These are phyloP conservation scores for Oxyruncus cristatus DNA, from an alignment of 2,113 vertebrate genomes.

Conservation along the genomic window DNA sequence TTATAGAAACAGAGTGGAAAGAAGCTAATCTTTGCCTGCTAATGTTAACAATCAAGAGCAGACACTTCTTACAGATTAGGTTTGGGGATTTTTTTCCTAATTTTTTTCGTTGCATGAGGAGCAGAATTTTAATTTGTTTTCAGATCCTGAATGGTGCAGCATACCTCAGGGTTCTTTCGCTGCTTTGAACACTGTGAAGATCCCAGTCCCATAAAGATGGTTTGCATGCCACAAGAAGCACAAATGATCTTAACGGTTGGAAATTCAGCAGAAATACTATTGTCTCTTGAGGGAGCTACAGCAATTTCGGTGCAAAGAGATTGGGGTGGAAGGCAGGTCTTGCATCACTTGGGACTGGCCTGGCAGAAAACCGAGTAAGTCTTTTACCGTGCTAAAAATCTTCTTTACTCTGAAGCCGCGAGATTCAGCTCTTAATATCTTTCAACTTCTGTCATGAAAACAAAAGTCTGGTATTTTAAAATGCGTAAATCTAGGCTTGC, in stretches of 20 bases:
- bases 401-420: neutral
- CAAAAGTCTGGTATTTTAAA: neutral
- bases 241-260: neutral
- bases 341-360: neutral
- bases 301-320: neutral
- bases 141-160: neutral
- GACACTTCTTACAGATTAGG: neutral
- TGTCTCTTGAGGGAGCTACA: neutral
- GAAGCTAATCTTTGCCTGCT: neutral
- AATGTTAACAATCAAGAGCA: neutral
- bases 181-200: neutral
- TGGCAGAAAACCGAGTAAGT: neutral
- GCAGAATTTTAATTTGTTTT: neutral
- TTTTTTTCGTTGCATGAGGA: neutral
- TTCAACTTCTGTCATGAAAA: neutral
- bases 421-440: neutral
- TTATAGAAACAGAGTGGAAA: neutral
- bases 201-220: neutral
- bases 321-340: neutral
- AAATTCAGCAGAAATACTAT: neutral
- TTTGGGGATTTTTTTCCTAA: rapidly evolving
- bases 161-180: neutral
- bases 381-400: neutral
- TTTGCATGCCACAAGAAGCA: neutral
- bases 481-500: neutral